Evolutionary conservation across 2,113 vertebrate genomes (phyloP), one percentile per base, ranked within the genome.

Genomic region (Miniopterus natalensis): DNA sequence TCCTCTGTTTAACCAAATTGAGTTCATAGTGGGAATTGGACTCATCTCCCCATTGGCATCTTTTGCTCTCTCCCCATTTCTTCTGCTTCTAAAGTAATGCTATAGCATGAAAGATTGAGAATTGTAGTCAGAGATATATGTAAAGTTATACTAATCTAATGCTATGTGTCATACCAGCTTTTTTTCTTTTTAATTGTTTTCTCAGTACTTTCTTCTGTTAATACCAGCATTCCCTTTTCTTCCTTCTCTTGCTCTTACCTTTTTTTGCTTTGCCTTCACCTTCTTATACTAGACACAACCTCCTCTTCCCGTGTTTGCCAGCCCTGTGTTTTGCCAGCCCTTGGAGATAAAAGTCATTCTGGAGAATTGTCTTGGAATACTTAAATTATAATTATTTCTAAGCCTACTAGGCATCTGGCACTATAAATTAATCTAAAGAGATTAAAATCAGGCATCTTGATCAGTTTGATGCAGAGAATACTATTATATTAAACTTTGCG

Each of bases 371-470:
- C 66, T 91, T 71, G 18, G 29, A 91, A 94, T 85, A 81, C 55
- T 84, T 91, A 93, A 66, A 85, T 90, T 85, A 47, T 96, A 66
- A 85, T 36, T 63, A 25, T 95, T 88, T 95, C 65, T 91, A 74
- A 88, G 47, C 65, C 45, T 77, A 0, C 66, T 79, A 61, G 55
- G n/a, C 36, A 87, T 92, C 77, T 92, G 87, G 31, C 18, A 88
- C 71, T 88, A 71, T 68, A 87, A 80, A 51, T 95, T 95, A 93
- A 88, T 85, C 47, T 81, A 83, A 93, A 95, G 87, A 93, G 83
- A 68, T 93, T 94, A 97, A 84, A 88, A 85, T 86, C 80, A 74
- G 73, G 45, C 25, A 8, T 94, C 59, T 92, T 73, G 78, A 95
- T 93, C 66, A 71, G 0, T 91, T 84, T 79, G 55, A 92, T 95